Conservation (phyloP, 2,113 vertebrate species). For the Bungarus multicinctus region DNA sequence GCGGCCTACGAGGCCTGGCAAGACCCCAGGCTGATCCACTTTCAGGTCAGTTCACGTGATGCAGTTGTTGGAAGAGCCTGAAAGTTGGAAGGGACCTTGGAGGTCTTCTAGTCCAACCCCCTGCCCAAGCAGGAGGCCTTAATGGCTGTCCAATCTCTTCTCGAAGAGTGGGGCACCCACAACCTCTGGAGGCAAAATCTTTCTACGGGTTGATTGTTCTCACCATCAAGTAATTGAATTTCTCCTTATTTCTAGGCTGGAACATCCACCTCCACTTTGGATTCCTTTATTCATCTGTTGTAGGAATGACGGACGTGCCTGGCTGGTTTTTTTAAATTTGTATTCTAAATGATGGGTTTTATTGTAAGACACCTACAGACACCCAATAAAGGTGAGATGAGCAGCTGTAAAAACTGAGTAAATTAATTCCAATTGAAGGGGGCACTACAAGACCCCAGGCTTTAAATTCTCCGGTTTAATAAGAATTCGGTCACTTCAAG, state of each 20-base stretch:
- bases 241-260: background rate
- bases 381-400: background rate
- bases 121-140: too few species aligned
- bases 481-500: background rate
- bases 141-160: too few species aligned
- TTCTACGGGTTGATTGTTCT: too few species aligned
- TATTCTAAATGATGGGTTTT: background rate
- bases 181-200: too few species aligned
- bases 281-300: background rate
- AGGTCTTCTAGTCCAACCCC: too few species aligned
- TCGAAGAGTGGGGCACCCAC: too few species aligned
- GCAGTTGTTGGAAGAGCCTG: too few species aligned
- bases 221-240: too few species aligned
- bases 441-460: background rate
- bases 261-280: background rate
- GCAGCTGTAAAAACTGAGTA: background rate
- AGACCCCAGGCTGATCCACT: background rate
- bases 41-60: background rate
- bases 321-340: background rate
- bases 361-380: too few species aligned
- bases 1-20: too few species aligned
- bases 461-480: background rate
- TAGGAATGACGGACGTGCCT: background rate
- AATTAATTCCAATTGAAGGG: background rate
- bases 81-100: too few species aligned